Conservation (phyloP, 1,140 invertebrate genomes). For the Pseudomyrmex cubaensis region DNA sequence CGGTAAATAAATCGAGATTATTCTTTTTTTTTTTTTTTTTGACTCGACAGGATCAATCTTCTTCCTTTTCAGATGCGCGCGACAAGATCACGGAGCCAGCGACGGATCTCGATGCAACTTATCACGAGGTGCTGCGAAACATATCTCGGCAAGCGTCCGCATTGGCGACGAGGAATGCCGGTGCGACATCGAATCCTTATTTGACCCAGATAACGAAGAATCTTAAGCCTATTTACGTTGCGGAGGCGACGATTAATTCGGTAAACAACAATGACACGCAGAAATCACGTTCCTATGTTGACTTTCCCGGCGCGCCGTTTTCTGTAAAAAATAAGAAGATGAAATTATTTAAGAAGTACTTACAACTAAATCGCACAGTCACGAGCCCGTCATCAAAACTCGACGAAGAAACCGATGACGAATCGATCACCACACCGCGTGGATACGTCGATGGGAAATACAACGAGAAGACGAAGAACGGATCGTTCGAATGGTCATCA, state of each 20-base stretch:
- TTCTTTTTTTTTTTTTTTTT: too few relatives aligned
- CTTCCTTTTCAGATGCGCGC: constrained; percentile 9
- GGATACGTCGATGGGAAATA: background rate
- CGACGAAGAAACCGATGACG: background rate
- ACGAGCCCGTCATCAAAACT: background rate
- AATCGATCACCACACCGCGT: background rate
- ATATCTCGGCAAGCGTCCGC: constrained; percentile 1
- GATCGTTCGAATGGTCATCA: background rate
- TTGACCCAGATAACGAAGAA: background rate
- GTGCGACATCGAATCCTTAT: constrained; percentile 5
- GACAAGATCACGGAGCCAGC: background rate
- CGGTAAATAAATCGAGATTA: constrained; percentile 33
- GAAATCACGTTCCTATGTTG: background rate
- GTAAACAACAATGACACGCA: background rate
- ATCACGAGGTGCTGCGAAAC: constrained; percentile 58
- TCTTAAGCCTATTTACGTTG: background rate
- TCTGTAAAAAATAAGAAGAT: constrained; percentile 16
- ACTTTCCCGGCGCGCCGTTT: background rate
- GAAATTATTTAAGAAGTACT: constrained; percentile 30
- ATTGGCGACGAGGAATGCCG: background rate
- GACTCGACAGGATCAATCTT: background rate
- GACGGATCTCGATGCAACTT: background rate
- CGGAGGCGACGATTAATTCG: background rate
- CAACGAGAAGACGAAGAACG: constrained; percentile 7
- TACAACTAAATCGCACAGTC: constrained; percentile 2